Evolutionary conservation across 2,888 invertebrate species (phyloP), one percentile per base, ranked within the genome.

Genomic region (Troilus luridus): DNA sequence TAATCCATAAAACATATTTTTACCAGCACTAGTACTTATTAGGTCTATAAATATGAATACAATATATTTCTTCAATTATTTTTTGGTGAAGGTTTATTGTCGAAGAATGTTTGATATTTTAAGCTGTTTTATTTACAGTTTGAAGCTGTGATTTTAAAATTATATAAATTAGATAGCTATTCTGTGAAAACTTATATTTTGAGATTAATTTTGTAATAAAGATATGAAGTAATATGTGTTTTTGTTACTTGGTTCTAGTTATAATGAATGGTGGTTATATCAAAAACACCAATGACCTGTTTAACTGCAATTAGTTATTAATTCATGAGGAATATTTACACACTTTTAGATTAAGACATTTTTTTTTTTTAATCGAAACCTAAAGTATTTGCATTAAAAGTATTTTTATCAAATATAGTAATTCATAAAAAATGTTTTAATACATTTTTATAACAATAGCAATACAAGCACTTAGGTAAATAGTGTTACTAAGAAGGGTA

Each of bases 191-290:
- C 54, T 56, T 12, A 58, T 85, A n/a, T 58, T 54, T 54, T 81
- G 85, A 85, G 85, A 85, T 85, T 85, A 85, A 85, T 85, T 85
- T 85, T 85, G 56, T 85, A 85, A 85, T 85, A 85, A 85, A 85
- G 11, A 14, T n/a, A 58, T 56, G 56, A 85, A 54, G 12, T 3
- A 85, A 54, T 56, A 12, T 85, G 85, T 58, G 56, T 85, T n/a
- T 85, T 54, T 54, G 6, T 85, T 62, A 21, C 21, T 21, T 67
- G 0, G 10, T n/a, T 64, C n/a, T 64, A 64, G 10, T 64, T 64
- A 2, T n/a, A 41, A 41, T 41, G 41, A 41, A 41, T 64, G 62
- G 19, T 62, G 19, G 19, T 10, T 0, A 5, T 60, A 17, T 14
- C 7, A 17, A 17, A 60, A 60, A 0, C 19, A 60, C 60, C 60